Evolutionary conservation across 2,888 invertebrate genomes (phyloP), one percentile per base, ranked within the genome.

Genomic region (Alcis repandata): DNA sequence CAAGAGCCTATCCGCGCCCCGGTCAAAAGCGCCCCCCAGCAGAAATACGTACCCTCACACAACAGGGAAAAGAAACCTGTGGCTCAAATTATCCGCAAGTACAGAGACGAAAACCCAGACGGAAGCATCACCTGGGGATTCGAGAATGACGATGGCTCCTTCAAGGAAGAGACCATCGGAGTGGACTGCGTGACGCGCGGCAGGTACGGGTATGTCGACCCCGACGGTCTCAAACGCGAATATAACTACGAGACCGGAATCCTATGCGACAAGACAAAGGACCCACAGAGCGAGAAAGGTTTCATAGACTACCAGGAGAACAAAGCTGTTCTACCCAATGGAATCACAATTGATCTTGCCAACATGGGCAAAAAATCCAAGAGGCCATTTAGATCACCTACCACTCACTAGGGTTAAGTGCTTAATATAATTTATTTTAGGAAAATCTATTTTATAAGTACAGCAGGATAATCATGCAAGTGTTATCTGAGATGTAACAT

Each of bases 81-180:
- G 0, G 95, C 96, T 22, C 96, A 96, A 86, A 95, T 95, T 68
- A 89, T 95, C 70, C 93, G 95, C 59, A 95, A 95, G 81, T 97
- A 95, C 90, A 95, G 96, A 57, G 97, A 97, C 46, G 97, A 97
- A 84, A 97, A 97, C 79, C 94, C 95, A 27, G 96, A 97, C 75
- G 97, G 97, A 43, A 97, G 96, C 81, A 97, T 97, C 76, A 96
- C 96, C 0, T 97, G 97, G 97, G 97, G 97, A 53, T 97, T 96
- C 80, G 97, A 97, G 86, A 97, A 97, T 83, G 97, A 97, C 76
- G 97, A 97, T 79, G 97, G 97, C 20, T 96, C 97, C 1, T 97
- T 96, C 87, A 97, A 97, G 83, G 97, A 97, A 83, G 97, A 97
- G 90, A 94, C 95, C 9, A 96, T 97, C 74, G 97, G 97, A 48